A percentile compares a stretch with the other conserved stretches of the same genome.
phyloP scores from a whole-genome alignment of 1,140 invertebrate species.

The Atta cephalotes region DNA sequence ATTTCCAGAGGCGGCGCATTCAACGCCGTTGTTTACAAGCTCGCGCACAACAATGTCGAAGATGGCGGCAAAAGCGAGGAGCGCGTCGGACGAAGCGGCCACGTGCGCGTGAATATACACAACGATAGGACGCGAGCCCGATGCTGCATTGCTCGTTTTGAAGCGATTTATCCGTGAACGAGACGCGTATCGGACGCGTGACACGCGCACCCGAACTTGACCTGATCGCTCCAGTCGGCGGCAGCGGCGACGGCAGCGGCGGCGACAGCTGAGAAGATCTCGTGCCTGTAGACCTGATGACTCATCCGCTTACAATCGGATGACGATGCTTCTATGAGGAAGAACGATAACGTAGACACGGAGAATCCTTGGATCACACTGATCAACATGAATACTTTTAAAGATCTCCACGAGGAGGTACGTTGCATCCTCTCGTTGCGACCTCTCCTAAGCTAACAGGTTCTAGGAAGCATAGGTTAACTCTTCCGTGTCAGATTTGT shows the following conservation, averaged over 20 bases:
- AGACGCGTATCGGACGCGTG: neutral
- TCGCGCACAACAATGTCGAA: constrained; percentile 11
- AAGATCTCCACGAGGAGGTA: constrained; percentile 69
- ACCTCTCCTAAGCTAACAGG: neutral
- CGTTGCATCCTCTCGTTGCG: neutral
- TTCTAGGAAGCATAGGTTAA: constrained; percentile 61
- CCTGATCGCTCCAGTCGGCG: neutral
- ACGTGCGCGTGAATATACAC: constrained; percentile 39
- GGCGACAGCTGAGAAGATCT: constrained; percentile 6
- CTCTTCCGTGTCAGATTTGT: constrained; percentile 32
- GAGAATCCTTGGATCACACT: neutral
- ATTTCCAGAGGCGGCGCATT: neutral
- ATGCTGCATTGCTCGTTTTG: neutral
- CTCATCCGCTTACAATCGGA: constrained; percentile 53
- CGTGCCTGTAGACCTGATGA: constrained; percentile 49
- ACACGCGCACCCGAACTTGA: neutral
- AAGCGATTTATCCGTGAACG: neutral
- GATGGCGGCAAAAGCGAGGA: constrained; percentile 35
- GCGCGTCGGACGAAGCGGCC: constrained; percentile 13
- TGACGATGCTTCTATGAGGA: constrained; percentile 61
- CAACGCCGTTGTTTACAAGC: constrained; percentile 45
- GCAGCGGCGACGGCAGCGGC: neutral
- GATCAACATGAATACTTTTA: constrained; percentile 56
- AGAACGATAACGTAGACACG: neutral
- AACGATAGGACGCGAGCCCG: neutral